Evolutionary conservation across 2,113 vertebrate species (phyloP).

Genomic region (Mola mola): DNA sequence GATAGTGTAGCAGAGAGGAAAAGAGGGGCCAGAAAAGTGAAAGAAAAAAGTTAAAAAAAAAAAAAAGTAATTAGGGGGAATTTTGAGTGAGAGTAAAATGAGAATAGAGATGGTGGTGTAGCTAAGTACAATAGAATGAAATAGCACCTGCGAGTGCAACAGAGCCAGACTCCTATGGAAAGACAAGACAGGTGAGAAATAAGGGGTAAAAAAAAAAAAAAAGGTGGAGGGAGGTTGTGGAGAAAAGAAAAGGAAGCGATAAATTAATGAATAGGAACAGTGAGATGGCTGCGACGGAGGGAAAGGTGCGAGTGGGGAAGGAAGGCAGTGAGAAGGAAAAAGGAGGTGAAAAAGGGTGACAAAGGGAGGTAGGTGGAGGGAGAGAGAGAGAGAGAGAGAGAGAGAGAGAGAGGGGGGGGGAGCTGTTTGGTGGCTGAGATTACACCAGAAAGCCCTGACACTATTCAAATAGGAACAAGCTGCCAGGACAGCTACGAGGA

Average conservation of each 20-base stretch:
- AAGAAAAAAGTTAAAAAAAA: too few relatives aligned
- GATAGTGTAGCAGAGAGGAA: constrained; percentile 19
- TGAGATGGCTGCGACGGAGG: constrained; percentile 12
- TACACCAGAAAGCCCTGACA: constrained; percentile 42
- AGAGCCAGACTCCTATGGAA: constrained; percentile 13
- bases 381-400: not conserved
- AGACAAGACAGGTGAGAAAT: constrained; percentile 47
- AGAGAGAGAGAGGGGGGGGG: not conserved
- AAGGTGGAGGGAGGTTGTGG: constrained; percentile 28
- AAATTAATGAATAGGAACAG: constrained; percentile 33
- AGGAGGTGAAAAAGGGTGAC: constrained; percentile 39
- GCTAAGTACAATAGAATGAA: constrained; percentile 15
- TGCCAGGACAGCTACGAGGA: constrained; percentile 56
- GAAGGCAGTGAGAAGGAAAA: constrained; percentile 12
- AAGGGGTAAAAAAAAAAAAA: constrained; percentile 68
- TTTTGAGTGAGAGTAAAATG: constrained; percentile 17
- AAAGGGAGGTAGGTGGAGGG: constrained; percentile 28
- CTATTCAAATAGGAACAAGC: constrained; percentile 60
- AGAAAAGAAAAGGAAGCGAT: constrained; percentile 14
- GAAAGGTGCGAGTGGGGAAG: constrained; percentile 22
- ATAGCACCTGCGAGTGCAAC: constrained; percentile 12
- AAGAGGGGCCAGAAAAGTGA: constrained; percentile 12
- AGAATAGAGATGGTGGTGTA: constrained; percentile 17
- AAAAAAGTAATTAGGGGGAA: not conserved
- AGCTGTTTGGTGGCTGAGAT: constrained; percentile 24